phyloP scores from a whole-genome alignment of 2,888 invertebrate genomes.

The Nephrotoma guestfalica region DNA sequence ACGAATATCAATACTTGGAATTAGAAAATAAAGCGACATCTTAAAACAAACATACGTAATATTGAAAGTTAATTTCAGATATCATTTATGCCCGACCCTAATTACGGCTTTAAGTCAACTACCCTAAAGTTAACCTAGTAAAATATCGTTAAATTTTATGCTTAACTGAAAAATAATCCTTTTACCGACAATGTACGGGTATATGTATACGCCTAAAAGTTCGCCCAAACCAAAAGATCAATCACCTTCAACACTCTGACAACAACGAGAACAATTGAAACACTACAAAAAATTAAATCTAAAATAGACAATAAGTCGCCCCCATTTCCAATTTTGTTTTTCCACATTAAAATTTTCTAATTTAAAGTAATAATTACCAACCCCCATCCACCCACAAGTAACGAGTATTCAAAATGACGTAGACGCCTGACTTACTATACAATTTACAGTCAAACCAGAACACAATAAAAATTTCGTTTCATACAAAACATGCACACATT shows the following conservation, averaged over 20 bases:
- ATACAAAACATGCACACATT: background rate
- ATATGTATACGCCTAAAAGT: background rate
- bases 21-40: no score
- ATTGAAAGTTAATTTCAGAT: no score
- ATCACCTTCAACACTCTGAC: background rate
- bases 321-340: background rate
- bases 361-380: background rate
- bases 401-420: background rate
- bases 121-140: no score
- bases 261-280: background rate
- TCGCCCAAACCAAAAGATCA: background rate
- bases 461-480: background rate
- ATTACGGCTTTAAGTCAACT: no score
- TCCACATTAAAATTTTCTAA: background rate
- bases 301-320: background rate
- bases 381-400: background rate
- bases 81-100: no score
- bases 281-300: background rate
- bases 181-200: no score
- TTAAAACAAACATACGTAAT: no score
- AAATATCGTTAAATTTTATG: no score
- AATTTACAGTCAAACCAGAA: background rate
- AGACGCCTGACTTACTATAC: background rate
- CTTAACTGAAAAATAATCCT: no score
- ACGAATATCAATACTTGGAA: no score